These are phyloP conservation scores for Cairina moschata DNA, from an alignment of 2,113 vertebrate genomes.

Conservation along the genomic window DNA sequence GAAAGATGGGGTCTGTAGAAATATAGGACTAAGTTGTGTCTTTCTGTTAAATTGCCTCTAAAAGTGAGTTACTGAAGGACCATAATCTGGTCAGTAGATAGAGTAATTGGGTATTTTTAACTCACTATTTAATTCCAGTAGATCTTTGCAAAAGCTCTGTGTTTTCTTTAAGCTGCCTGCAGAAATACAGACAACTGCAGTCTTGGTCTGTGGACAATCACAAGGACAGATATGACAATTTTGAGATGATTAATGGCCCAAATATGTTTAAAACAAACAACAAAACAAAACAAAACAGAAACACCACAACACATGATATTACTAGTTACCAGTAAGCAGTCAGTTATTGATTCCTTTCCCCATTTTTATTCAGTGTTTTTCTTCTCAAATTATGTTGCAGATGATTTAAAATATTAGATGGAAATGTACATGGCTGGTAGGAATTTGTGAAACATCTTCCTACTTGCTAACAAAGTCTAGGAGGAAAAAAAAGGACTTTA, in stretches of 20 bases:
- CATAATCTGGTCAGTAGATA: neutral
- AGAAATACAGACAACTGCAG: neutral
- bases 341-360: neutral
- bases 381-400: neutral
- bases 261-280: neutral
- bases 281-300: neutral
- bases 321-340: neutral
- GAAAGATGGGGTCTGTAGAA: neutral
- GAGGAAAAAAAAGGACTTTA: neutral
- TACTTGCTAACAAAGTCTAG: neutral
- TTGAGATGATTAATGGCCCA: neutral
- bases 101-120: neutral
- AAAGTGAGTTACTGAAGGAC: neutral
- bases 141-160: neutral
- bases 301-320: neutral
- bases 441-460: neutral
- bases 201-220: neutral
- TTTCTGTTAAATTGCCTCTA: neutral
- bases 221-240: neutral
- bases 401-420: neutral
- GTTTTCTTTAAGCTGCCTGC: neutral
- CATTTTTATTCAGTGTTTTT: neutral
- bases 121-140: neutral
- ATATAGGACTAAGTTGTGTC: neutral
- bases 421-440: neutral